These are phyloP conservation scores for Lepetodrilus schrolli DNA, from an alignment of 2,888 invertebrate genomes.

Conservation along the genomic window DNA sequence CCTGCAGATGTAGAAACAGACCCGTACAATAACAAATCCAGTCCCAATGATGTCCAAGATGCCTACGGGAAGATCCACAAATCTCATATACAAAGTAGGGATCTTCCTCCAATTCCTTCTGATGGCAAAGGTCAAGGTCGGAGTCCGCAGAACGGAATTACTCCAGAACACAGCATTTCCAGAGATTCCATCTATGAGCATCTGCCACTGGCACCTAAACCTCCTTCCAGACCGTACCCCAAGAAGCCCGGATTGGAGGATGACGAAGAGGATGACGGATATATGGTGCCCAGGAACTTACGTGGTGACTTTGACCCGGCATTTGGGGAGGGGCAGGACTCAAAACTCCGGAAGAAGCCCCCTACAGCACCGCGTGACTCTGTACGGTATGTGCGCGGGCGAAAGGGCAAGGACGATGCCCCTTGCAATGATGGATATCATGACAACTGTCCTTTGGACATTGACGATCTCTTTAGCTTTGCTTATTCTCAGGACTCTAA, in stretches of 20 bases:
- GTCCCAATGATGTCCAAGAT: not conserved
- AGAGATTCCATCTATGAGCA: slow-evolving; percentile 66
- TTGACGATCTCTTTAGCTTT: slow-evolving; percentile 55
- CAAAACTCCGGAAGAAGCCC: slow-evolving; percentile 54
- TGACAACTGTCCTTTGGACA: slow-evolving; percentile 42
- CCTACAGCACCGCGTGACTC: slow-evolving; percentile 53
- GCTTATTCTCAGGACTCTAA: slow-evolving; percentile 35
- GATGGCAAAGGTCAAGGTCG: slow-evolving; percentile 21
- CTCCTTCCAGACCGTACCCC: slow-evolving; percentile 41
- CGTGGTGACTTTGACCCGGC: slow-evolving; percentile 36
- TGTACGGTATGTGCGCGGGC: slow-evolving; percentile 40
- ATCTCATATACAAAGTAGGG: slow-evolving; percentile 53
- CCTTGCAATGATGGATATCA: slow-evolving; percentile 33
- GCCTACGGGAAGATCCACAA: slow-evolving; percentile 23
- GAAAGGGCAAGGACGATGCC: slow-evolving; percentile 51
- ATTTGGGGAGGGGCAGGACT: slow-evolving; percentile 42
- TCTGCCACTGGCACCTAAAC: slow-evolving; percentile 62
- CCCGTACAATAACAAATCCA: slow-evolving; percentile 11
- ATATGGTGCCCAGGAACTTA: slow-evolving; percentile 62
- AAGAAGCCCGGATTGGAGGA: slow-evolving; percentile 16
- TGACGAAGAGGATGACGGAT: slow-evolving; percentile 55
- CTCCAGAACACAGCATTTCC: slow-evolving; percentile 37
- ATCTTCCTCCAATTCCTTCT: slow-evolving; percentile 65
- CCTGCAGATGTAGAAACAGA: slow-evolving; percentile 7
- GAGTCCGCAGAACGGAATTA: not conserved